phyloP scores from a whole-genome alignment of 1,140 invertebrate species.

The Drosophila setifemur region DNA sequence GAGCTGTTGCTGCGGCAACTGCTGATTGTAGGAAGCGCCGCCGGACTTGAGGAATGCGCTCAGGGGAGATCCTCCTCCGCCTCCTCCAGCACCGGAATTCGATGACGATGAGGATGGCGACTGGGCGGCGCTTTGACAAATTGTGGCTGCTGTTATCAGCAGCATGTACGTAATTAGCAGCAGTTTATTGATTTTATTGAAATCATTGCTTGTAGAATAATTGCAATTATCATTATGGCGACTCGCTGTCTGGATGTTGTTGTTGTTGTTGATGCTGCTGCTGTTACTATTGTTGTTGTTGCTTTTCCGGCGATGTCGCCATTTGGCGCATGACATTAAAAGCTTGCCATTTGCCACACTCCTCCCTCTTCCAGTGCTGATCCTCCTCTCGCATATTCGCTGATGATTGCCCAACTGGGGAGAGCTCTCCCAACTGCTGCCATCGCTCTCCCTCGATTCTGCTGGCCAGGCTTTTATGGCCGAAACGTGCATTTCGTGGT shows the following conservation, averaged over 20 bases:
- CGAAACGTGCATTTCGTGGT: constrained; percentile 69
- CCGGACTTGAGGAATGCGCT: constrained; percentile 63
- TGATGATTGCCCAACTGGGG: constrained; percentile 1
- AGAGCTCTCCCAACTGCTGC: too few species aligned
- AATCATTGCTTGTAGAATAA: constrained; percentile 71
- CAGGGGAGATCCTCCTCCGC: constrained; percentile 39
- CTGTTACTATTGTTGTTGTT: constrained; percentile 17
- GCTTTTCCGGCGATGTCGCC: constrained; percentile 64
- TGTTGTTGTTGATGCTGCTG: constrained; percentile 12
- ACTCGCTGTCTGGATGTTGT: constrained; percentile 2
- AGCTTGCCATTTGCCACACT: constrained; percentile 45
- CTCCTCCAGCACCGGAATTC: neutral
- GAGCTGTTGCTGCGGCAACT: constrained; percentile 69
- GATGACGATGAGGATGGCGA: constrained; percentile 32
- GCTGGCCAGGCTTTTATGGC: constrained; percentile 43
- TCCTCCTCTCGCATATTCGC: constrained; percentile 27
- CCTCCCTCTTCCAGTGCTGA: constrained; percentile 1
- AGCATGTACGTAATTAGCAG: constrained; percentile 76
- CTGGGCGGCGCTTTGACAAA: constrained; percentile 69
- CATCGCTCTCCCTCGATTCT: constrained; percentile 11
- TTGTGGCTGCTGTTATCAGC: constrained; percentile 77
- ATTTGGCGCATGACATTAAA: constrained; percentile 66
- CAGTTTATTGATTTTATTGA: constrained; percentile 82
- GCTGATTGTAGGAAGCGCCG: constrained; percentile 67
- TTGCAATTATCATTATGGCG: constrained; percentile 72